Base-by-base conservation (phyloP, 1,140 invertebrate species). In the Brachionus koreanus region DNA sequence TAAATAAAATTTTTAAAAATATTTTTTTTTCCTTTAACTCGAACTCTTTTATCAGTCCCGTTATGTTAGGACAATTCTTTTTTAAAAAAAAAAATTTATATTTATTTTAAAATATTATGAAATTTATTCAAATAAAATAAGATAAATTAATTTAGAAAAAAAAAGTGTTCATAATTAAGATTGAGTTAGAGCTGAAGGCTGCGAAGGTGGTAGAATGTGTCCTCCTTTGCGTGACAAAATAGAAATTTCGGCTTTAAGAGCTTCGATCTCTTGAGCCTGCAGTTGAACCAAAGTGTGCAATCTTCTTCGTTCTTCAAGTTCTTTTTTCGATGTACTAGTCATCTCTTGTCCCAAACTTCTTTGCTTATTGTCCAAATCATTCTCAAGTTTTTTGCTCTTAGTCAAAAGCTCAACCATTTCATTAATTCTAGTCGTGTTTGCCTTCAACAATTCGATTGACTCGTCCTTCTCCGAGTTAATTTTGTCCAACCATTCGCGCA, bases 231-330 rank as follows among this genome's bases (percentile, higher is more conserved):
- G 57, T 3, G 88, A 88, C 3, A 89, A 83, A 29, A 88, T 83
- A 76, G 86, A 84, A 13, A 88, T 88, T 82, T 88, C 88, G 63
- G 88, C 86, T 74, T 88, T 88, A 3, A 89, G 84, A 10, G 87
- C 86, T 57, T 88, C 87, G 1, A 88, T 86, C 81, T 89, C 88
- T 83, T 88, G 88, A 5, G 87, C 87, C 82, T 89, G 88, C 13
- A 88, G 83, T 75, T 88, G 86, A 13, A 88, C 87, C 9, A 88
- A 83, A 65, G 88, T 87, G 43, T 88, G 86, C 43, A 88, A 84
- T 37, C 87, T 74, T 83, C 87, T 85, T 63, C 85, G 84, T 82
- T 88, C 87, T 61, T 85, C 85, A 12, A 87, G 75, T 29, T 87
- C 87, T n/a, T 86, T 84, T 57, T 87, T 86, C 7, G 86, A 84